Base-by-base conservation (phyloP, 2,113 vertebrate genomes). In the Forbesichthys agassizii region DNA sequence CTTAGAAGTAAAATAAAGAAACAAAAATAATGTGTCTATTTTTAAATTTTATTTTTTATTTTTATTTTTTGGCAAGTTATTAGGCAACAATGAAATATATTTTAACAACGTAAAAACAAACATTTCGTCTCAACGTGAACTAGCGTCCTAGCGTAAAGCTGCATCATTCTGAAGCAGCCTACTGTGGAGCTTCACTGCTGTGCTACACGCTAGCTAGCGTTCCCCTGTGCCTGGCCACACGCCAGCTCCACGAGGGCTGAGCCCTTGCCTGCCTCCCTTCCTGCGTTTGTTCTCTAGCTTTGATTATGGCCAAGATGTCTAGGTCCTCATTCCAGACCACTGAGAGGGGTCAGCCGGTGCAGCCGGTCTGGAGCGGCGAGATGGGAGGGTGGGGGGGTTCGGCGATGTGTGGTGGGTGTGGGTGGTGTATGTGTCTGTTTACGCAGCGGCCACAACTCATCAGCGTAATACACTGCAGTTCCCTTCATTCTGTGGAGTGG, bases 291-390 rank as follows among this genome's bases (percentile, higher is more conserved):
- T 92, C 90, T 88, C 66, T 75, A 65, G 82, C 90, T 92, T 90
- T 92, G 91, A 93, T 92, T 92, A 78, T 83, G 90, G 79, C 82
- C 84, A 88, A 92, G 91, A 93, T 92, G 89, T 93, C 92, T 92
- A 80, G 54, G 77, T 80, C 84, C 79, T 88, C 76, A 86, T 81
- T 88, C 84, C 87, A 87, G 74, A 78, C 73, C 51, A 66, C 73
- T 73, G 83, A 85, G 84, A 84, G 84, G 86, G 84, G 85, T 86
- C 89, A 91, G 86, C 81, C 80, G 58, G 74, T 64, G 83, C 80
- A 75, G 81, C 80, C 71, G 88, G 52, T 61, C 68, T 63, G 67
- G 68, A 65, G 69, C 68, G 71, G 78, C 73, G 47, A 12, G 53
- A n/a, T 27, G 54, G 20, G 71, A 73, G 85, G 75, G 67, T 66